Evolutionary conservation across 2,113 vertebrate genomes (phyloP), one percentile per base, ranked within the genome.

Genomic region (Arizona elegans): DNA sequence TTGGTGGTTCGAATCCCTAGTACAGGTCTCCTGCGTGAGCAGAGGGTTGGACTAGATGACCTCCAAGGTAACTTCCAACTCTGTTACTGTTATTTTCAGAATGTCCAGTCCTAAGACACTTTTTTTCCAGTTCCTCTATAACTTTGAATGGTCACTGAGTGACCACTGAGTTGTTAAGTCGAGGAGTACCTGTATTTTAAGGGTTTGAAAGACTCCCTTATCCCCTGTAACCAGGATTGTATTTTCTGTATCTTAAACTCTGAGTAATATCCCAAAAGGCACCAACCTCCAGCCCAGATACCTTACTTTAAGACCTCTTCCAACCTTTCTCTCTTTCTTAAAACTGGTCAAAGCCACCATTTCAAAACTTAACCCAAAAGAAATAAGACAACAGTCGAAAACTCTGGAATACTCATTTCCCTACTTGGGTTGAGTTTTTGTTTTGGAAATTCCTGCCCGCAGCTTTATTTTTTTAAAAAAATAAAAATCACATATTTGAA

Each of bases 391-490:
- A 55, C 2, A 65, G 15, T 11, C 2, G 9, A 56, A 90, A 90
- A 86, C 4, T 88, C 91, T 59, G 92, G n/a, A 62, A 86, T 52
- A 15, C 19, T 29, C 55, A 53, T 54, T 62, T 81, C 29, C 29
- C 29, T n/a, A 89, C 26, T 52, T 3, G 0, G 0, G 2, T 0
- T 89, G 58, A 89, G 92, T 81, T 59, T 94, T 94, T 90, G 33
- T 81, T 56, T 70, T 13, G 13, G 59, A 1, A 1, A 90, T 95
- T 96, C 95, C 93, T 59, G 54, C 62, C 91, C 92, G 91, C 88
- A 95, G 88, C 94, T 93, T 95, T 65, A 85, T 8, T 47, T 43
- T 43, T 43, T 23, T 26, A 15, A n/a, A 70, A 11, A 53, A 53
- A 9, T 12, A 62, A 65, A 91, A 96, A 88, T 93, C 11, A 0